Evolutionary conservation across 2,888 invertebrate genomes (phyloP), one percentile per base, ranked within the genome.

Genomic region (Drosophila rellima): DNA sequence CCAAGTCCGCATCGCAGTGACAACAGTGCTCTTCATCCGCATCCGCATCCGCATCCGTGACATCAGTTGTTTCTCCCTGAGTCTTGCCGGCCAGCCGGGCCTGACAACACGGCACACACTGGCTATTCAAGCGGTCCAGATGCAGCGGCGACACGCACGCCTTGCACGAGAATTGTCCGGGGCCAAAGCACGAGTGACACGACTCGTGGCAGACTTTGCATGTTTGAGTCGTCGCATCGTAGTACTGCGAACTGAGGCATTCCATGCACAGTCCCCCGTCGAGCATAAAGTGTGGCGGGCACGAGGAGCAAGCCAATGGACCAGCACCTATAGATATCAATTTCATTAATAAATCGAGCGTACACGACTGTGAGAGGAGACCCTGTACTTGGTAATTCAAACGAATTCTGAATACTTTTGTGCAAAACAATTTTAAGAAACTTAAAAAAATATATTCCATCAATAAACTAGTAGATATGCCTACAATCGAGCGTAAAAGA

Each of bases 231-330:
- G 93, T 93, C 0, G 94, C 93, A 78, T 96, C 96, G 85, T 96
- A 95, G 92, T 95, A 96, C 92, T 96, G 95, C 0, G 95, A 95
- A 45, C 95, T 95, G 11, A 95, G 94, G 74, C 96, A 96, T 90
- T 95, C 96, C 94, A 96, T 95, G 90, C 96, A 96, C 0, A 95
- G 93, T 5, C 95, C 95, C 66, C 95, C 95, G 77, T 96, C 95
- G 10, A 96, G 92, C 95, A 95, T 95, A 87, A 95, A 95, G 87
- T 95, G 95, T 0, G 94, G 93, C 0, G 95, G 95, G 77, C 96
- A 96, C 0, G 96, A 95, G 42, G 95, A 95, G 91, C 96, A 96
- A 84, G 95, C 95, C 52, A 96, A 93, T 0, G 96, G 96, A 0
- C 96, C 96, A 55, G 96, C 95, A 72, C 95, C 95, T 95, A 31